Base-by-base conservation (phyloP, 64 coral and sea anemone genomes). In the Montipora foliosa region DNA sequence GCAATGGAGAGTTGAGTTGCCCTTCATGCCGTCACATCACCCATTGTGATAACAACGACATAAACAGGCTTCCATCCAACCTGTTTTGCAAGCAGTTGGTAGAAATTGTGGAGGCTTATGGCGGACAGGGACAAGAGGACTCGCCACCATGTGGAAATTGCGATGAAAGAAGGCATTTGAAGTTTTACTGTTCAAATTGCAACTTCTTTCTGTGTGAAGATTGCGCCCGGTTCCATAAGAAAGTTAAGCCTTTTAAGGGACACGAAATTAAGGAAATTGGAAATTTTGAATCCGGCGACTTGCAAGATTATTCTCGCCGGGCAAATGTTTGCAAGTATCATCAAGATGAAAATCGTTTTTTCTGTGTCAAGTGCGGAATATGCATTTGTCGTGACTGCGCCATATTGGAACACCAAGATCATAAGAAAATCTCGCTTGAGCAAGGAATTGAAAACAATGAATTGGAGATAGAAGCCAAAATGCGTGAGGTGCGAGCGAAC, bases 101-200 rank as follows among this genome's bases (percentile, higher is more conserved):
- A 25, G 93, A 93, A 61, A 96, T 75, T 12, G 78, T 96, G n/a
- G 95, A 91, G 91, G 87, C 15, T 78, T 93, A 79, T 91, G 93
- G 80, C 61, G 93, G 47, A 55, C 84, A 58, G 89, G 95, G 91
- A 83, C 4, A n/a, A 49, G 76, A 78, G 2, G 76, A 78, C 8
- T 78, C 45, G 15, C 47, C 76, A 5, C 76, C 52, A 0, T 78
- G 76, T n/a, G 76, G 76, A 50, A 19, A 5, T 0, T 78, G 76
- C 47, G 76, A 78, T 14, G 76, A 78, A 49, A 19, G 49, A 16
- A 78, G 49, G 5, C 1, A 3, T 49, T 78, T 78, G 46, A 78
- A 78, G 6, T 78, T 51, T 78, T 78, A 78, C 19, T 78, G 76
- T n/a, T 49, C 17, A 17, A 4, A 19, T 5, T 78, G 76, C 76